Conservation (phyloP, 2,797 vertebrate species). For the Otolemur crassicaudatus region DNA sequence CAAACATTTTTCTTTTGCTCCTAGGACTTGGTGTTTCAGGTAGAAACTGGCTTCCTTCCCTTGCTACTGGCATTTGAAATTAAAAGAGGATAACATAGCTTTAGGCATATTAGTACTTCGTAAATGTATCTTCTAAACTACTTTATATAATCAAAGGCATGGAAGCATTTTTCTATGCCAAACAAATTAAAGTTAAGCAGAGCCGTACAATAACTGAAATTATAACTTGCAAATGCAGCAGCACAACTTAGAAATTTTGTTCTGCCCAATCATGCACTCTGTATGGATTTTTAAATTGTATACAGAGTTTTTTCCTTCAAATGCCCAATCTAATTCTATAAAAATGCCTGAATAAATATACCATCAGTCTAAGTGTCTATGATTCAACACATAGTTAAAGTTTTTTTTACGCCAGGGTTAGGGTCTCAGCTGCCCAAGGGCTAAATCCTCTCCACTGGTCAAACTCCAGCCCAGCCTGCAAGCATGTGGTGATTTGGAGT, state of each 20-base stretch:
- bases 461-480: not conserved
- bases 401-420: not conserved
- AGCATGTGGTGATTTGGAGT: not conserved
- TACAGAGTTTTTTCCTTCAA: not conserved
- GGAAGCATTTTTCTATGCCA: slow-evolving; percentile 53
- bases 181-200: slow-evolving; percentile 67
- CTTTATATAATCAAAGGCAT: slow-evolving; percentile 61
- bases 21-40: slow-evolving; percentile 29
- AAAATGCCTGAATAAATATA: not conserved
- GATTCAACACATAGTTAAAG: not conserved
- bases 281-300: not conserved
- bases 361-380: not conserved
- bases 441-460: not conserved
- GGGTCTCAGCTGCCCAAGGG: not conserved
- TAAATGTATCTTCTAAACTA: slow-evolving; percentile 56
- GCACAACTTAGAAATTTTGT: slow-evolving; percentile 39
- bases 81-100: slow-evolving; percentile 50
- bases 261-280: not conserved
- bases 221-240: slow-evolving; percentile 58
- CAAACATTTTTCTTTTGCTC: slow-evolving; percentile 25
- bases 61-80: slow-evolving; percentile 53
- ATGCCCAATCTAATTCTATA: slow-evolving; percentile 4
- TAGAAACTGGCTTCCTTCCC: slow-evolving; percentile 48
- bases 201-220: slow-evolving; percentile 27
- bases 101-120: slow-evolving; percentile 59